phyloP scores from a whole-genome alignment of 2,113 vertebrate species.

The Xiphias gladius region DNA sequence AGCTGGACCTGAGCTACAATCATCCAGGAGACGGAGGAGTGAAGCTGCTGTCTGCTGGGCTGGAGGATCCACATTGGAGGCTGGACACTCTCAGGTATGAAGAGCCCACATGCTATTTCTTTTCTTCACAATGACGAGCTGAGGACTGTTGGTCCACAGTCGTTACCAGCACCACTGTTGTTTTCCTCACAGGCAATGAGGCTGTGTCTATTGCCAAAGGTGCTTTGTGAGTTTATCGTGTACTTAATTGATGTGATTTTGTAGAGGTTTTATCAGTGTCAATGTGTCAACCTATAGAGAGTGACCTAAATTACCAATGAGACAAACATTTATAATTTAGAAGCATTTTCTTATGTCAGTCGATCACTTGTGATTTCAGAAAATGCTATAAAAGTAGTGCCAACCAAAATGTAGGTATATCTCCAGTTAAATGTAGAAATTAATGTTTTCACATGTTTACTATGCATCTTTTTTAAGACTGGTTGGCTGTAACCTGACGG shows the following conservation, averaged over 20 bases:
- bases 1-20: constrained; percentile 33
- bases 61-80: background rate
- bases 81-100: constrained; percentile 5
- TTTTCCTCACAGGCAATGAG: too few relatives aligned
- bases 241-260: background rate
- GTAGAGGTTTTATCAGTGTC: background rate
- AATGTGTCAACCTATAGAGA: too few relatives aligned
- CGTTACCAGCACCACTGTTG: too few relatives aligned
- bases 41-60: background rate
- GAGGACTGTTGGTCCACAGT: background rate
- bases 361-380: too few relatives aligned
- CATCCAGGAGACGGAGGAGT: background rate
- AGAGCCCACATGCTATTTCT: background rate
- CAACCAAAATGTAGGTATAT: too few relatives aligned
- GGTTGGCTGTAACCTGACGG: background rate
- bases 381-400: too few relatives aligned
- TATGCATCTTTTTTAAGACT: background rate
- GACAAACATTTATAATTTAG: too few relatives aligned
- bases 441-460: too few relatives aligned
- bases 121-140: background rate
- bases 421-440: too few relatives aligned
- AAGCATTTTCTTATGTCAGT: too few relatives aligned
- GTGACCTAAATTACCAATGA: too few relatives aligned
- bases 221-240: too few relatives aligned
- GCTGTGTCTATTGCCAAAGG: background rate